A percentile compares a stretch with the other conserved stretches of the same genome.
These are phyloP conservation scores for Scolopax rusticola DNA, from an alignment of 2,797 vertebrate species.

Conservation along the genomic window DNA sequence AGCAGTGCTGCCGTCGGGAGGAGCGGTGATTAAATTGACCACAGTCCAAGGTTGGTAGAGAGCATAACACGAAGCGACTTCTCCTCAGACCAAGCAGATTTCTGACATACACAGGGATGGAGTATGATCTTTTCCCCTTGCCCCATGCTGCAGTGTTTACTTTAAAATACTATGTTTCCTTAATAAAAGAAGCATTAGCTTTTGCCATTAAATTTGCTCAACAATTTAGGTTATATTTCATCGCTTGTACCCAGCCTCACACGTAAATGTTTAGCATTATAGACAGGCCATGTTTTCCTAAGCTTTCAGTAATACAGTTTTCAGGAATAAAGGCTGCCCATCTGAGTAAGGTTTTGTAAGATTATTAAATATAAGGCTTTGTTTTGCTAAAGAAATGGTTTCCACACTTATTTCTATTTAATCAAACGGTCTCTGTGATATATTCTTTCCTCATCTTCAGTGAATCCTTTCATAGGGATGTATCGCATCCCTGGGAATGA, in stretches of 20 bases:
- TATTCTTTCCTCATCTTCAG: not conserved
- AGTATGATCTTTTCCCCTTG: rapidly evolving
- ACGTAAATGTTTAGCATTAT: not conserved
- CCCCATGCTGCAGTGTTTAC: not conserved
- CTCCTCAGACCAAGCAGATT: not conserved
- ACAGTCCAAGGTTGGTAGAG: slow-evolving; percentile 35
- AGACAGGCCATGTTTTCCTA: not conserved
- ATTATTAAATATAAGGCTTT: not conserved
- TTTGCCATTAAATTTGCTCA: not conserved
- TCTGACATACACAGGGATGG: not conserved
- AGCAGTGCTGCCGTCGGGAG: slow-evolving; percentile 32
- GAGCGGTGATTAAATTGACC: slow-evolving; percentile 50
- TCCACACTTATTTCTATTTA: not conserved
- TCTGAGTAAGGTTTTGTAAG: not conserved
- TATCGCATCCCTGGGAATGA: not conserved
- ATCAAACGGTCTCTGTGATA: not conserved
- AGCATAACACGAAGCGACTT: slow-evolving; percentile 18
- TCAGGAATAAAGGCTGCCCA: not conserved
- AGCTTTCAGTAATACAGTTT: not conserved
- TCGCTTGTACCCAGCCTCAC: not conserved
- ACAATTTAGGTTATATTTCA: not conserved
- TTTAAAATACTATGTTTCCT: not conserved
- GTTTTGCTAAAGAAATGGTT: not conserved
- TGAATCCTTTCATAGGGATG: not conserved
- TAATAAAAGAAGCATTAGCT: not conserved